Base-by-base conservation (phyloP, 2,113 vertebrate species). In the Hippocampus abdominalis region DNA sequence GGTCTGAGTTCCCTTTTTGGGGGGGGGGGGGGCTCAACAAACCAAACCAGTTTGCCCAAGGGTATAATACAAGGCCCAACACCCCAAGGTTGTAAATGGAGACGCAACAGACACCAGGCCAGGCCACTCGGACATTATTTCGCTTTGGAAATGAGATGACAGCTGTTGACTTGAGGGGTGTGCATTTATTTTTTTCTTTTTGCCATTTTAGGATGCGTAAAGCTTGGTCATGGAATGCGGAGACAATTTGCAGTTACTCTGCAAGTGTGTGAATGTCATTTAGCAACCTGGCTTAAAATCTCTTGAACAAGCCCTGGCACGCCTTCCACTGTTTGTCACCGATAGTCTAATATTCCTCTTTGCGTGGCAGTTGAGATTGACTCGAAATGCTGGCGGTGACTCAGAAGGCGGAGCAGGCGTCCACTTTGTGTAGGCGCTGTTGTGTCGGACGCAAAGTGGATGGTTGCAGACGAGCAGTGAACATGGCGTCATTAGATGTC, bases 161-260 rank as follows among this genome's bases (percentile, higher is more conserved):
- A 27, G 54, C 54, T 57, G 12, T 57, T 57, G 54, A 57, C 11
- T 27, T 27, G 5, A 57, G 54, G 27, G 1, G 23, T 57, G 10
- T 27, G n/a, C 21, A 1, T 54, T n/a, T 44, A 13, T 44, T 44
- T 44, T 44, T 2, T 15, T 44, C 6, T 49, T 49, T 49, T 49
- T 20, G 1, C 15, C 5, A 2, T 6, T 2, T 18, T 32, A 27
- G 61, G 68, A 71, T 74, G 65, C 70, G 20, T 68, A 36, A 76
- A 71, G 63, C 66, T 74, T 70, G n/a, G 25, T 66, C 62, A 64
- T 42, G 67, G 64, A 84, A 64, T 76, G 77, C 23, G 40, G 61
- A 70, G 62, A 81, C 73, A 66, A 64, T 15, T 3, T 62, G 48
- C 73, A 62, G 57, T 8, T 64, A 60, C 16, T 60, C 57, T 60